These are phyloP conservation scores for Panagrolaimus sp. DNA, from an alignment of 1,140 invertebrate genomes.

Conservation along the genomic window DNA sequence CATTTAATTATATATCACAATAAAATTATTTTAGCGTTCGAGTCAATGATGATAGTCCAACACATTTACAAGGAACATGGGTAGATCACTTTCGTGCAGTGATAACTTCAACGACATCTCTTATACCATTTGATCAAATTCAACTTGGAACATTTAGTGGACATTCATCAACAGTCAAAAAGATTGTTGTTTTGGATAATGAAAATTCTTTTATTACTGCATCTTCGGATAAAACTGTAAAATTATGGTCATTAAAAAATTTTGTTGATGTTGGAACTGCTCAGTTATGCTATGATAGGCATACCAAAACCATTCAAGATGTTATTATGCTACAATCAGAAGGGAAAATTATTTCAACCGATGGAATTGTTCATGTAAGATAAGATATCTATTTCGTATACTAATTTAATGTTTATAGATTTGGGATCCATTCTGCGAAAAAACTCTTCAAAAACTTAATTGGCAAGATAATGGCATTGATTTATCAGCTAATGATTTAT, in stretches of 20 bases:
- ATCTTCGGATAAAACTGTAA: constrained; percentile 85
- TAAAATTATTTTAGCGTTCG: constrained; percentile 31
- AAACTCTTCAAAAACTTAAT: neutral
- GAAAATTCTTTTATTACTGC: constrained; percentile 94
- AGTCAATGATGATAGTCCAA: constrained; percentile 26
- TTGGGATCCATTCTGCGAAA: constrained; percentile 10
- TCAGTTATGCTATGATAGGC: neutral
- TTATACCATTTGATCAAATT: constrained; percentile 28
- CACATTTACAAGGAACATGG: constrained; percentile 25
- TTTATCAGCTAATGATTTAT: neutral
- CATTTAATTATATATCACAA: constrained; percentile 21
- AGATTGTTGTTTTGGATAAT: constrained; percentile 74
- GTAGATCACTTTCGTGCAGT: constrained; percentile 27
- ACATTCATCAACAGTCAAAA: constrained; percentile 73
- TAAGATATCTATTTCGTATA: neutral
- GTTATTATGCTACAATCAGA: constrained; percentile 8
- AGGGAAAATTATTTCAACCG: constrained; percentile 12
- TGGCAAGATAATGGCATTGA: constrained; percentile 10
- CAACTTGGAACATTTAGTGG: constrained; percentile 59
- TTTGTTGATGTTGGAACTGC: neutral
- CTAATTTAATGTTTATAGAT: neutral
- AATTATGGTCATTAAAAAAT: constrained; percentile 71
- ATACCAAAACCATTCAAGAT: neutral
- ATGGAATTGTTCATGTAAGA: neutral
- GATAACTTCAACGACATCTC: constrained; percentile 25